A percentile compares a stretch with the other conserved stretches of the same genome.
Evolutionary conservation across 2,113 vertebrate genomes (phyloP).

Genomic region (Astur gentilis): DNA sequence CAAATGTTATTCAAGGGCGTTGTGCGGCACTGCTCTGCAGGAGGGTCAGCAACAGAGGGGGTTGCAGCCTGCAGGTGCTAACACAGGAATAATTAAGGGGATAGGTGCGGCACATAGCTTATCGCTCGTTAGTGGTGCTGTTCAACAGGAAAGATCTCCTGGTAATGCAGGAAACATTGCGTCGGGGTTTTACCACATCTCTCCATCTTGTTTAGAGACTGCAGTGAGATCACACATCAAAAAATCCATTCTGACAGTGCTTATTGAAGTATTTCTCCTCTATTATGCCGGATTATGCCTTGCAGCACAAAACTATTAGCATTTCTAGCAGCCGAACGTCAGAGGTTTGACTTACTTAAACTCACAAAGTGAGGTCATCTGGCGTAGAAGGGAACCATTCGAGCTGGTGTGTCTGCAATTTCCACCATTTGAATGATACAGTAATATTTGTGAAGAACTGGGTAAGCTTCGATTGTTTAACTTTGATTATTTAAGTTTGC

Average conservation of each 20-base stretch:
- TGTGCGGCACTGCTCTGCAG: not conserved
- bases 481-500: not conserved
- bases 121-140: rapidly evolving
- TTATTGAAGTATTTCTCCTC: not conserved
- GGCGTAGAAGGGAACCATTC: not conserved
- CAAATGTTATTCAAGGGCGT: not conserved
- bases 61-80: not conserved
- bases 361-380: not conserved
- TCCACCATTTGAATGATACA: not conserved
- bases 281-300: not conserved
- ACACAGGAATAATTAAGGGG: not conserved
- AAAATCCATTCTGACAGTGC: conserved; percentile 27
- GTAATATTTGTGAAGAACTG: not conserved
- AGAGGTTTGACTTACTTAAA: conserved; percentile 27
- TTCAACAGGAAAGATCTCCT: not conserved
- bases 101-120: not conserved
- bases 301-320: not conserved
- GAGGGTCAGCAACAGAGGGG: not conserved
- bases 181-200: not conserved
- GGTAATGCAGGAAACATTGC: not conserved
- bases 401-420: not conserved
- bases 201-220: not conserved
- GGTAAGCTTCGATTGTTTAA: not conserved
- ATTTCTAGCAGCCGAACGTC: not conserved
- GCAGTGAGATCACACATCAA: not conserved